Evolutionary conservation across 2,888 invertebrate species (phyloP), one percentile per base, ranked within the genome.

Genomic region (Phania funesta): DNA sequence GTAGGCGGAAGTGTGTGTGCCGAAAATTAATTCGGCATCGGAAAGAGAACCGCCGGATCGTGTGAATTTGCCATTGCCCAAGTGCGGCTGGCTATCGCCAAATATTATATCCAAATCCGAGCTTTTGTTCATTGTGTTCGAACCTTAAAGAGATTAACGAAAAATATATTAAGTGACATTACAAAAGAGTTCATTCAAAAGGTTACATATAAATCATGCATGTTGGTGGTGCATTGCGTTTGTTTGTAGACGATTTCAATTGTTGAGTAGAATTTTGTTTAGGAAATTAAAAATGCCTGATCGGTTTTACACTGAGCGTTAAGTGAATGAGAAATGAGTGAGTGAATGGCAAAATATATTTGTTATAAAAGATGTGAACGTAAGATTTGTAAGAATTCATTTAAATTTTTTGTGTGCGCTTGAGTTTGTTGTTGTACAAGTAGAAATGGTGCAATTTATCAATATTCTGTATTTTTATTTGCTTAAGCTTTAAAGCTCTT

Each of bases 21-120:
- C 91, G 65, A 91, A 91, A 44, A 91, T 90, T 80, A 91, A 86
- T 56, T 91, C 91, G n/a, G 91, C 91, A 87, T 91, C 91, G 2
- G 90, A 90, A 24, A 90, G 85, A 16, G 91, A 90, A 35, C 90
- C 90, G 35, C 90, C 86, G 5, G 90, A 87, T 54, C 90, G 89
- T 0, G 88, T 88, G 44, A 86, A 88, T 75, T 90, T 90, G 5
- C 87, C 87, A 84, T 86, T 88, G 52, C 87, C 87, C 68, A 85
- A 76, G 38, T 85, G 74, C 18, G 79, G 76, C 44, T 76, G 76
- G 73, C 41, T 83, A 0, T 88, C 89, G 4, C 90, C 90, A 84
- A 90, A 90, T 65, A 90, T 90, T 32, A 90, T 89, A 75, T 90
- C 90, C 87, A 90, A 83, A 73, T 90, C 90, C 79, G 90, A 89